These are phyloP conservation scores for Tupaia tana DNA, from an alignment of 2,113 vertebrate genomes.

Conservation along the genomic window DNA sequence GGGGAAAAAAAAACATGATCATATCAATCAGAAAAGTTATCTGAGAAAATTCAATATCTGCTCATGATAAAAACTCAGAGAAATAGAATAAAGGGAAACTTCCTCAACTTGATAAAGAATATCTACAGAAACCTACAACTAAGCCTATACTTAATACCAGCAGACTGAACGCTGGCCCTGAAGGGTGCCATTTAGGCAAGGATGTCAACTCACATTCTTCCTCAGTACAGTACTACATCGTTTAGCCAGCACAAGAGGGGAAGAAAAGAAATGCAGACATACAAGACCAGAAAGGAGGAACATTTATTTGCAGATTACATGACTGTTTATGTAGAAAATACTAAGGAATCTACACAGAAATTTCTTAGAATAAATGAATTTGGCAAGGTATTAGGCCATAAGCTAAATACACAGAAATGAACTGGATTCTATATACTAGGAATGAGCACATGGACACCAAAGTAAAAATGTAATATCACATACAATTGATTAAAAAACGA, in stretches of 20 bases:
- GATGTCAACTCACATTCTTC: not conserved
- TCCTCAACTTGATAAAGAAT: not conserved
- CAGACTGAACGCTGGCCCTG: not conserved
- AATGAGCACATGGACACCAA: not conserved
- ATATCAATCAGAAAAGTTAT: not conserved
- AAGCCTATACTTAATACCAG: not conserved
- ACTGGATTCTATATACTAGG: not conserved
- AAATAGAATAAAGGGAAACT: not conserved
- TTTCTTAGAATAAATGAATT: not conserved
- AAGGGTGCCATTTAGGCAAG: not conserved
- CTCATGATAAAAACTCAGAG: not conserved
- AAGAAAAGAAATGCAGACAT: not conserved
- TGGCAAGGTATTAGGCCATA: not conserved
- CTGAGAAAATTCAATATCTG: not conserved
- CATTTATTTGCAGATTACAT: not conserved
- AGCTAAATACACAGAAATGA: not conserved
- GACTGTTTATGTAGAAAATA: not conserved
- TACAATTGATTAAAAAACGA: too few relatives aligned
- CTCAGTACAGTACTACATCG: not conserved
- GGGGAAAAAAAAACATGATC: not conserved
- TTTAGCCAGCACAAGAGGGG: too few relatives aligned
- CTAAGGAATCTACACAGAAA: not conserved
- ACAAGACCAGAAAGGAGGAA: not conserved
- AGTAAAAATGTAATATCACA: not conserved
- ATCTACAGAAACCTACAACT: not conserved